Conservation (phyloP, 2,113 vertebrate species). For the pig (Sus scrofa) region T2T-Sscrofa CM000820.6:32055001-32055500, state of each 20-base stretch:
- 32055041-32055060: neutral
- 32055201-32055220: neutral
- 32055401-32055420: neutral
- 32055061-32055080: neutral
- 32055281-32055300: neutral
- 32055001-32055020: neutral
- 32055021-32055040: neutral
- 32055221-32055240: neutral
- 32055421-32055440: neutral
- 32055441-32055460: neutral
- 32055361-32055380: neutral
- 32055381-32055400: constrained; percentile 6
- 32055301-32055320: neutral
- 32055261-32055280: neutral
- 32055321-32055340: neutral
- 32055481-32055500: too few species aligned
- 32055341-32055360: constrained; percentile 32
- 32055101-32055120: constrained; percentile 9
- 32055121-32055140: neutral
- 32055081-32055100: neutral
- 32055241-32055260: neutral
- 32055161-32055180: neutral
- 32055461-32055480: neutral
- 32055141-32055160: neutral
- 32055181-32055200: neutral